Base-by-base conservation (phyloP, 2,113 vertebrate genomes). In the Brachypodius melanocephalos region DNA sequence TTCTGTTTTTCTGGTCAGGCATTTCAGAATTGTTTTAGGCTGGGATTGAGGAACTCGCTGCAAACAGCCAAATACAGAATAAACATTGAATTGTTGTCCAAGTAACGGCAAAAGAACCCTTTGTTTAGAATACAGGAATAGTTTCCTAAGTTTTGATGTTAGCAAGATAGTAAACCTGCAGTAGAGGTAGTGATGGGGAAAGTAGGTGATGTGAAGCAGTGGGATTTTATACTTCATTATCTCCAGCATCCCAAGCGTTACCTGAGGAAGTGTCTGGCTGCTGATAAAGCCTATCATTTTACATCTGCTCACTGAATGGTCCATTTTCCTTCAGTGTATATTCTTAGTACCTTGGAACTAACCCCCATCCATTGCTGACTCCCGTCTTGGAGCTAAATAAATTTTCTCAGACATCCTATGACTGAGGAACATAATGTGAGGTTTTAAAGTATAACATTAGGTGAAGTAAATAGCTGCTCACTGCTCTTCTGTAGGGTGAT, bases 281-380 rank as follows among this genome's bases (percentile, higher is more conserved):
- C 81, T 81, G 77, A 54, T 95, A 87, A 94, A 46, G 42, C 8
- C 24, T 95, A 17, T 91, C 49, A 34, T 68, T 94, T 95, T 85
- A 89, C 62, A 76, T 42, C 71, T 87, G 29, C 18, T 75, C 8
- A 9, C 9, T 82, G 76, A 95, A 54, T 32, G 29, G 31, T 49
- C n/a, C 2, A 0, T 87, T 95, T 92, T 88, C 43, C 71, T 91
- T 62, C 49, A 52, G 36, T 9, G 3, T 34, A 17, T 87, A 3
- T 45, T n/a, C 55, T 71, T 85, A 55, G 9, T 79, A 31, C 57
- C 65, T 72, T 71, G 58, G 45, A 85, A 55, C 22, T 89, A 81
- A 52, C 25, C 86, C 42, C 16, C 9, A 57, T 73, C 80, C 34
- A 10, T 51, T 88, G 61, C 36, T 75, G 52, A n/a, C 49, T 79